phyloP scores from a whole-genome alignment of 2,888 invertebrate species.

The Polydrusus pterygomalis region DNA sequence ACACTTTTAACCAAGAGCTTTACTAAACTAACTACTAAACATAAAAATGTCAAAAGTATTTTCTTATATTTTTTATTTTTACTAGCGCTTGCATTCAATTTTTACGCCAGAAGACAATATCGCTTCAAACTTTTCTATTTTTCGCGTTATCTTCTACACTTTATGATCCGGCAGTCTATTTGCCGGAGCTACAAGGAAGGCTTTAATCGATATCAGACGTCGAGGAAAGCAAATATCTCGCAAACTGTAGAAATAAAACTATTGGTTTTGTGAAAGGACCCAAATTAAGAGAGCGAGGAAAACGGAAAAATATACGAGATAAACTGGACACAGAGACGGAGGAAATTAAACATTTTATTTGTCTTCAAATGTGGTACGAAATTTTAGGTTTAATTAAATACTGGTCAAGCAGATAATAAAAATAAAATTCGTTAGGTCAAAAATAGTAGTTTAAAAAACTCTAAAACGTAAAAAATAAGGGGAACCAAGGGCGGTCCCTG shows the following conservation, averaged over 20 bases:
- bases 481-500: no score
- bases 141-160: slow-evolving; percentile 11
- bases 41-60: no score
- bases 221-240: slow-evolving; percentile 18
- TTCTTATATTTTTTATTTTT: no score
- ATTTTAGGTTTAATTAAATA: neutral
- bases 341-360: slow-evolving; percentile 12
- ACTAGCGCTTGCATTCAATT: neutral
- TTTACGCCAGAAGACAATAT: neutral
- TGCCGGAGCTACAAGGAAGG: slow-evolving; percentile 13
- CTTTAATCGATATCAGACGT: slow-evolving; percentile 26
- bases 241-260: slow-evolving; percentile 20
- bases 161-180: slow-evolving; percentile 18
- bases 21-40: no score
- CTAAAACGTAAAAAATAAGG: no score
- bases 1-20: no score
- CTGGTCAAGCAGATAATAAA: no score
- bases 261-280: slow-evolving; percentile 12
- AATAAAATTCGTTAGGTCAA: no score
- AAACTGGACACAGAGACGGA: slow-evolving; percentile 3
- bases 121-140: neutral
- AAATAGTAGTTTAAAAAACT: no score
- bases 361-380: neutral
- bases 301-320: slow-evolving; percentile 5
- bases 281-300: slow-evolving; percentile 14